phyloP scores from a whole-genome alignment of 2,888 invertebrate species.

The Luperina nickerlii region DNA sequence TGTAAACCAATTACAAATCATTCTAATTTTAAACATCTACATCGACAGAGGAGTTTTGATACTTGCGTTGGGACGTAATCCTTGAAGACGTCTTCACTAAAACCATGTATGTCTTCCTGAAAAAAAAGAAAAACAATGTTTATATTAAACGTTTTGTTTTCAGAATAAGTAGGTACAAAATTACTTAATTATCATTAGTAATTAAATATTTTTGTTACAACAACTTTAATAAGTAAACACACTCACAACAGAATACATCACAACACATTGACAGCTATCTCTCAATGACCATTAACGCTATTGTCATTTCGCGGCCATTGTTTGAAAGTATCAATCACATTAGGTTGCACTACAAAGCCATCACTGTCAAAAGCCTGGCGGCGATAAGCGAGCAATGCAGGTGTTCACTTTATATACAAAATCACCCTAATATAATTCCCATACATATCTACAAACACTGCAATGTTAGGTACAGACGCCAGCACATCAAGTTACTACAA shows the following conservation, averaged over 20 bases:
- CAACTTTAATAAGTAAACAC: background rate
- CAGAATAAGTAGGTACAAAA: no score
- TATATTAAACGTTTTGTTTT: background rate
- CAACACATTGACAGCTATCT: slow-evolving; percentile 15
- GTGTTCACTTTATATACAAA: slow-evolving; percentile 73
- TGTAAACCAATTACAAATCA: slow-evolving; percentile 78
- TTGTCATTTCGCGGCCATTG: slow-evolving; percentile 39
- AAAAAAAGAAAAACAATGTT: background rate
- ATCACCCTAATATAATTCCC: slow-evolving; percentile 62
- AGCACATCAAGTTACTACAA: no score
- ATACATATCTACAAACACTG: slow-evolving; percentile 20
- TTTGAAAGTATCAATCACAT: slow-evolving; percentile 66
- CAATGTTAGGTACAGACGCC: slow-evolving; percentile 11
- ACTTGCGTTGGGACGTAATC: slow-evolving; percentile 32
- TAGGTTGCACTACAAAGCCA: slow-evolving; percentile 53
- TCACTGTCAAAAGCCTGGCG: slow-evolving; percentile 74
- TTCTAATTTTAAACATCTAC: slow-evolving; percentile 77
- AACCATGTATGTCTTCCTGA: no score
- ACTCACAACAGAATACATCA: background rate
- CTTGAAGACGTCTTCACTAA: background rate
- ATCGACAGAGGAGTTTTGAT: slow-evolving; percentile 62
- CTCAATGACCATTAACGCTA: slow-evolving; percentile 18
- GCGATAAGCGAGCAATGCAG: slow-evolving; percentile 77
- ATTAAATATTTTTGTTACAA: background rate
- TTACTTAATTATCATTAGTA: no score